Base-by-base conservation (phyloP, 2,797 vertebrate species). In the Okamejei kenojei region DNA sequence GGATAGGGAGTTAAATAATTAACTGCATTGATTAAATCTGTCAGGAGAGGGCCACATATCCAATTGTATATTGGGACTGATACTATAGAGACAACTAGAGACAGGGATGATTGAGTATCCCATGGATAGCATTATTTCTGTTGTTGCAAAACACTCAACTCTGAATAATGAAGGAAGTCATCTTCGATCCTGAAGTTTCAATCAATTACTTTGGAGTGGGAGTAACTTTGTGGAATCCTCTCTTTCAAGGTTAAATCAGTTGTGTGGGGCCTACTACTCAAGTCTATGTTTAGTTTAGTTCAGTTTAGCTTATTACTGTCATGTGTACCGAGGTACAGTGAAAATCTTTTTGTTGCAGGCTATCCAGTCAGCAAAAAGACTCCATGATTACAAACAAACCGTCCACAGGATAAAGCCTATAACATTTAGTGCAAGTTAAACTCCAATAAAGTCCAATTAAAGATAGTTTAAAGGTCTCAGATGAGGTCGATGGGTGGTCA, bases 21-120 rank as follows among this genome's bases (percentile, higher is more conserved):
- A 63, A n/a, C 84, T 32, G 61, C 19, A 32, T 35, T 32, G 9
- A 86, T 86, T 86, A 86, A 86, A 26, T 63, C n/a, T 19, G 63
- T 86, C 82, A 88, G 35, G 84, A 88, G n/a, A n/a, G 15, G 17
- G 7, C 84, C 61, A 68, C 68, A 35, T 88, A 88, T 88, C 84
- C 65, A 63, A 88, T 65, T 88, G 61, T 13, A 32, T 19, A 88
- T 68, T 35, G n/a, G 63, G 84, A 35, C 0, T 88, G 61, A 88
- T 63, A 32, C 68, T 32, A 65, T 35, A 68, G 9, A 19, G n/a
- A 29, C 68, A 68, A 68, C 61, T 88, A 32, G 84, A 88, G 84
- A 65, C 84, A 35, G 63, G 84, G n/a, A 88, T 88, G n/a, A 88
- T 88, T n/a, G 19, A 88, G 35, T 63, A 7, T n/a, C 29, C 11